Evolutionary conservation across 2,888 invertebrate genomes (phyloP).

Genomic region (Eupelmus urozonus): DNA sequence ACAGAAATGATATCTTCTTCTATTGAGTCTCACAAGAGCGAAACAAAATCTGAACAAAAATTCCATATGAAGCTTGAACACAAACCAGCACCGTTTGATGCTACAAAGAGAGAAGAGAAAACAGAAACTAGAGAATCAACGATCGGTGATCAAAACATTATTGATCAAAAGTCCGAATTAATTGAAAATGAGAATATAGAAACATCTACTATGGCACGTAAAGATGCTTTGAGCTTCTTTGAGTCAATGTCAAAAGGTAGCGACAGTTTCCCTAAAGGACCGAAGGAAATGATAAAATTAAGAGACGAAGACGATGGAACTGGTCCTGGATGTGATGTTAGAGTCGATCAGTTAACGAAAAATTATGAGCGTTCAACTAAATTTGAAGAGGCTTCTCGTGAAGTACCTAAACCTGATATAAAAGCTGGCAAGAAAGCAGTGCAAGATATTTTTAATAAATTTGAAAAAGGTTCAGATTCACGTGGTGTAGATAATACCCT

Average conservation of each 20-base stretch:
- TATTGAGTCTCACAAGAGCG: slow-evolving; percentile 72
- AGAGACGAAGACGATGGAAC: slow-evolving; percentile 70
- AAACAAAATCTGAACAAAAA: slow-evolving; percentile 75
- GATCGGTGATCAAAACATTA: slow-evolving; percentile 52
- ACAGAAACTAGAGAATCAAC: slow-evolving; percentile 50
- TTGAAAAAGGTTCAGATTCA: slow-evolving; percentile 68
- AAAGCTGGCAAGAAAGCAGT: slow-evolving; percentile 70
- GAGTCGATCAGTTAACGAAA: slow-evolving; percentile 74
- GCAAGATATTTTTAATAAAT: slow-evolving; percentile 72
- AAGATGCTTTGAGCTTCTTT: slow-evolving; percentile 84
- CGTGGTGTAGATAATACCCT: slow-evolving; percentile 73
- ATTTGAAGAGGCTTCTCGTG: slow-evolving; percentile 68
- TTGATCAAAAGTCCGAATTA: slow-evolving; percentile 65
- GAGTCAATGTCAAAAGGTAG: slow-evolving; percentile 81
- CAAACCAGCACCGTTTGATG: slow-evolving; percentile 70
- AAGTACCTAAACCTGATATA: slow-evolving; percentile 62
- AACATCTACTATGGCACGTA: slow-evolving; percentile 81
- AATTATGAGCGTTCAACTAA: slow-evolving; percentile 73
- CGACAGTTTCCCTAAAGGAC: slow-evolving; percentile 69
- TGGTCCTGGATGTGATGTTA: slow-evolving; percentile 69
- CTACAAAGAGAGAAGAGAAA: slow-evolving; percentile 63
- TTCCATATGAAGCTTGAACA: slow-evolving; percentile 76
- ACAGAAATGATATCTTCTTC: slow-evolving; percentile 74
- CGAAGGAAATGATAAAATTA: slow-evolving; percentile 75
- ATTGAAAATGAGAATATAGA: slow-evolving; percentile 77